These are phyloP conservation scores for Lordiphosa mommai DNA, from an alignment of 1,140 invertebrate genomes.

Conservation along the genomic window DNA sequence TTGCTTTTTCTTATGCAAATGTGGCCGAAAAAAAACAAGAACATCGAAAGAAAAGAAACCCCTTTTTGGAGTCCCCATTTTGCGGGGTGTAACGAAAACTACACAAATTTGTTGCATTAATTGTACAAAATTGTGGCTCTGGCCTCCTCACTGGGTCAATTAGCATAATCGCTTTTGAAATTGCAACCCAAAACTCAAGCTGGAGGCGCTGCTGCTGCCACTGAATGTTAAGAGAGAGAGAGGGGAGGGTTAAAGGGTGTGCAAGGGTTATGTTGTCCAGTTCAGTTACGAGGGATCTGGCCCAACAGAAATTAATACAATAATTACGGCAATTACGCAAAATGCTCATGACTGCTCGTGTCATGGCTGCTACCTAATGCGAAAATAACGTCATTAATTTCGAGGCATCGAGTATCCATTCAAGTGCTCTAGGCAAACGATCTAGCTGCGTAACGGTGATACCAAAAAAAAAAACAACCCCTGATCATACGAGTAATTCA, in stretches of 20 bases:
- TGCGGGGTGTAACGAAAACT: slow-evolving; percentile 17
- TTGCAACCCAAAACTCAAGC: slow-evolving; percentile 48
- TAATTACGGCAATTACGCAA: slow-evolving; percentile 69
- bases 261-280: neutral
- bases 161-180: slow-evolving; percentile 74
- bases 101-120: slow-evolving; percentile 62
- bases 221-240: no score
- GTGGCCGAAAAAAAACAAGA: slow-evolving; percentile 8
- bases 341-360: slow-evolving; percentile 71
- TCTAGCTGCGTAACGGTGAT: slow-evolving; percentile 4
- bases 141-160: slow-evolving; percentile 47
- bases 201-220: neutral
- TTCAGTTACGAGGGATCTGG: slow-evolving; percentile 1
- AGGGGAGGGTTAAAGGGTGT: neutral
- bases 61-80: slow-evolving; percentile 17
- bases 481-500: neutral
- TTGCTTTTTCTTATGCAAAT: slow-evolving; percentile 61
- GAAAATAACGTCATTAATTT: slow-evolving; percentile 76
- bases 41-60: slow-evolving; percentile 12
- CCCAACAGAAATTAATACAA: slow-evolving; percentile 43
- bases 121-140: slow-evolving; percentile 47
- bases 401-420: slow-evolving; percentile 5
- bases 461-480: neutral
- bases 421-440: slow-evolving; percentile 3
- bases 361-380: slow-evolving; percentile 77